phyloP scores from a whole-genome alignment of 2,113 vertebrate genomes.

The Cochlearius cochlearius region DNA sequence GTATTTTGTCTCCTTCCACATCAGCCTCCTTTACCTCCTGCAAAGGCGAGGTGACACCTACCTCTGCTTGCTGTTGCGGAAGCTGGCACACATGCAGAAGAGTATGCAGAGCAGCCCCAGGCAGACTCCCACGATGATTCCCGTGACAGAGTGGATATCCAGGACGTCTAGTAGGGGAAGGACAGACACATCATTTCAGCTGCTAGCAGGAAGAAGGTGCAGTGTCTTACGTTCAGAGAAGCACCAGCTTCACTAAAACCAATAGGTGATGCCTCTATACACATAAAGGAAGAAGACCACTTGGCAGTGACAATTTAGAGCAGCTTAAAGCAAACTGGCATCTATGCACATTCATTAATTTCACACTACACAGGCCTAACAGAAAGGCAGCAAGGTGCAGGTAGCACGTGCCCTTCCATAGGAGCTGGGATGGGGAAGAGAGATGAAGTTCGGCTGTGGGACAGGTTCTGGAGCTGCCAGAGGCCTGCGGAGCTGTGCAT shows the following conservation, averaged over 20 bases:
- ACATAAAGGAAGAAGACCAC: background rate
- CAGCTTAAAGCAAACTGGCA: background rate
- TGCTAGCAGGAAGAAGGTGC: background rate
- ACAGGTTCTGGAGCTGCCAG: background rate
- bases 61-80: conserved; percentile 87
- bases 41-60: conserved; percentile 22
- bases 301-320: background rate
- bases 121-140: conserved; percentile 94
- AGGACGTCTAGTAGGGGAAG: conserved; percentile 74
- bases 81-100: conserved; percentile 93
- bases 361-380: background rate
- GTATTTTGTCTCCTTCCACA: background rate
- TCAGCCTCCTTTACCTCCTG: background rate
- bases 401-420: background rate
- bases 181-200: background rate
- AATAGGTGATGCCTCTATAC: background rate
- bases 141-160: conserved; percentile 91
- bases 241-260: background rate
- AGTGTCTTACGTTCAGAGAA: background rate
- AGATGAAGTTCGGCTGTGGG: background rate
- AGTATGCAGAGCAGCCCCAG: conserved; percentile 93
- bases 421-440: background rate
- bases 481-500: background rate
- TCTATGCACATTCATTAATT: background rate
- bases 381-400: background rate